Base-by-base conservation (phyloP, 2,797 vertebrate species). In the Neopelma chrysocephalum region DNA sequence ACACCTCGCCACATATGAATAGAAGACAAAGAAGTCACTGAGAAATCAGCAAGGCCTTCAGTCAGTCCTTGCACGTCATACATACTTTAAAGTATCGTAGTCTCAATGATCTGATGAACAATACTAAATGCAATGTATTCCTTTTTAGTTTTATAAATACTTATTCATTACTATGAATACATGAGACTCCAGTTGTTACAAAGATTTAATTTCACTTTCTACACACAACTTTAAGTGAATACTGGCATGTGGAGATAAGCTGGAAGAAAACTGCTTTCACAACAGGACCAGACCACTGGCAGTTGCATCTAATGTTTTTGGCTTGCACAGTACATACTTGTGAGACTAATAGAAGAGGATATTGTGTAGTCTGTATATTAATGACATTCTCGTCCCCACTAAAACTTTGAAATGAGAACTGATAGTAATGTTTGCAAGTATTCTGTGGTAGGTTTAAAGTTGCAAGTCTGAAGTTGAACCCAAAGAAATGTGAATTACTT, bases 161-260 rank as follows among this genome's bases (percentile, higher is more conserved):
- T 53, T 53, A 32, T 27, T 82, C 11, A 23, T 89, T 65, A 25
- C 12, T 45, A 22, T 32, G 11, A 65, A 57, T 61, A 42, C 26
- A 31, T 36, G 34, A 53, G 32, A 66, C n/a, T 77, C 7, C 13
- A 42, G 14, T 81, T 84, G 36, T 45, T 80, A 31, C 26, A 48
- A 54, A 72, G 25, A 58, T 82, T 72, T 68, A 18, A 48, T 78
- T 82, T 84, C 15, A 61, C 82, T 84, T 91, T 89, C 32, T 79
- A 4, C 26, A 34, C 15, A 25, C 23, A 91, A 3, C 31, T 83
- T 38, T 72, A 9, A 85, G 45, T 45, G 29, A 87, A 51, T 57
- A 29, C 31, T 79, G n/a, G 25, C 32, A 45, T 34, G 14, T 78
- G 34, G 34, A 65, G 42, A 82, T 82, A 65, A 89, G 71, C 11